Evolutionary conservation across 2,888 invertebrate species (phyloP).

Genomic region (Oligia strigilis): DNA sequence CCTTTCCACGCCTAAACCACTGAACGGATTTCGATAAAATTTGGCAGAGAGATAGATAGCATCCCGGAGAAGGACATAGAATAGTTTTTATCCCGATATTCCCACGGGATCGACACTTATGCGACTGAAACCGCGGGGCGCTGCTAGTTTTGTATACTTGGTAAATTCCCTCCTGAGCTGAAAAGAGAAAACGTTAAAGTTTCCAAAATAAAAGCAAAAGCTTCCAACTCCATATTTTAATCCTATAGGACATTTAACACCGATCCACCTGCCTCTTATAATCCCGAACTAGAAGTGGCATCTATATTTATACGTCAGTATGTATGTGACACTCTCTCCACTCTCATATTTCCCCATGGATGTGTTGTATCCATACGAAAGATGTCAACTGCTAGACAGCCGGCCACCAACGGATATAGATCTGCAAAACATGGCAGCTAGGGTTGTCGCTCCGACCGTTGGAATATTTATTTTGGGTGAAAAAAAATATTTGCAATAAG

Average conservation of each 20-base stretch:
- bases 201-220: constrained; percentile 17
- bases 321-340: constrained; percentile 20
- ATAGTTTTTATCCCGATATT: no score
- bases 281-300: constrained; percentile 29
- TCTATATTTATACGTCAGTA: constrained; percentile 45
- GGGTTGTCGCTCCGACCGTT: constrained; percentile 52
- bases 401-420: constrained; percentile 74
- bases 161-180: constrained; percentile 14
- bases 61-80: no score
- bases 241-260: constrained; percentile 30
- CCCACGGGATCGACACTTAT: no score
- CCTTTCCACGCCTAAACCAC: no score
- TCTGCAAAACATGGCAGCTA: constrained; percentile 58
- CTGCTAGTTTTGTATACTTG: no score
- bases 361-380: constrained; percentile 64
- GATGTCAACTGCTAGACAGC: constrained; percentile 69
- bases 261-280: constrained; percentile 40
- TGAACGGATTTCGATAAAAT: no score
- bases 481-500: background rate
- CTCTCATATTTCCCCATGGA: constrained; percentile 64
- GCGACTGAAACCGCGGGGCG: no score
- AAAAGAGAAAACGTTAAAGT: background rate
- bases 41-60: no score
- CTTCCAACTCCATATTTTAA: constrained; percentile 21
- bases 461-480: background rate